Base-by-base conservation (phyloP, 2,797 vertebrate species). In the Tauraco hartlaubi region DNA sequence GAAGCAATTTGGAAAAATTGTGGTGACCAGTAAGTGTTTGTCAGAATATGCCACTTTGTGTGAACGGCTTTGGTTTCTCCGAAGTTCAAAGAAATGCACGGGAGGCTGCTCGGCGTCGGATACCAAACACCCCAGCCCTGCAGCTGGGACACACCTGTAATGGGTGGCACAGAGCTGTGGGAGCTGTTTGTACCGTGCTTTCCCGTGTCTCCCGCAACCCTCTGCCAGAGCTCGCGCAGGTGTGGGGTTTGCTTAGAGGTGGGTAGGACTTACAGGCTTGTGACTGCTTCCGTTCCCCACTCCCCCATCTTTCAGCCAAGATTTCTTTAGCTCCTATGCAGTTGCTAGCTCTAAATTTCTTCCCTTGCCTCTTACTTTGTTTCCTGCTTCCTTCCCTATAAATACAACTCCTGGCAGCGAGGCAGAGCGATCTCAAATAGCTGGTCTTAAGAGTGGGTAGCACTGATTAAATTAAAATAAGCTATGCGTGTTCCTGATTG, bases 141-240 rank as follows among this genome's bases (percentile, higher is more conserved):
- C 12, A 14, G 12, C n/a, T 82, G 46, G 58, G 52, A 28, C 0
- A 0, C 4, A 6, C 11, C 28, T 4, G 22, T 0, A 1, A 17
- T 49, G 35, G 35, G 43, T 74, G 76, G 33, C 69, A 51, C 17
- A 41, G 61, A 54, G 21, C 13, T 5, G n/a, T 2, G 1, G n/a
- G 68, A 69, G 39, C 18, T 74, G 26, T 15, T 58, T 56, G 41
- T 12, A 31, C 7, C 25, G 0, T 3, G 28, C 37, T 66, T n/a
- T 19, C n/a, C 9, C 1, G 0, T 52, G 58, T 54, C 46, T 33
- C 52, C 37, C 7, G 55, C 14, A 61, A 4, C 21, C 28, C 22
- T 11, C 7, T 69, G 52, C 16, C 43, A 61, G 52, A 59, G 28
- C 17, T 77, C 3, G 0, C 1, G 1, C 1, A 2, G 64, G 3